Base-by-base conservation (phyloP, 2,888 invertebrate species). In the Steromphala cineraria region DNA sequence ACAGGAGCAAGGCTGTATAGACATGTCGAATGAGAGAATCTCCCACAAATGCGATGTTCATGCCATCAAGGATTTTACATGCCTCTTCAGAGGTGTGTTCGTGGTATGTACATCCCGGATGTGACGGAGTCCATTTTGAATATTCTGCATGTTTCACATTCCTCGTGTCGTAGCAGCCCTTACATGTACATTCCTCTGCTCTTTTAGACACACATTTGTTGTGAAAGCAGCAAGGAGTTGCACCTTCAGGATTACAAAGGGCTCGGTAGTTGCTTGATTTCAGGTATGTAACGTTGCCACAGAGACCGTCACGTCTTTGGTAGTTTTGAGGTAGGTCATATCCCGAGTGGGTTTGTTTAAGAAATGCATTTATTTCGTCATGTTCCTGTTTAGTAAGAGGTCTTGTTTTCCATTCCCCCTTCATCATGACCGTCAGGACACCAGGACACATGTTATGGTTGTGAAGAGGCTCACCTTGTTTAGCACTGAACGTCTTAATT, bases 11-110 rank as follows among this genome's bases (percentile, higher is more conserved):
- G 5, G 84, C 79, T 8, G 80, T 80, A 36, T 80, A 84, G 1
- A 84, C 79, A 28, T 84, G 82, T 15, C 84, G 71, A n/a, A 84
- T 52, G 52, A 81, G 77, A 10, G 84, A 84, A 74, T 84, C 84
- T 3, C 84, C 84, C 15, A 84, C 74, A 31, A 84, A 76, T 21
- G 75, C 77, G 28, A 84, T 56, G 7, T 81, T 82, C 36, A 46
- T 75, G 17, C 78, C 75, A 2, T 53, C 62, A 8, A 82, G 52
- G 40, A 84, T 36, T 0, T 19, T 3, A 24, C 84, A 84, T 7
- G 52, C 46, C 28, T 67, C 28, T 8, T 46, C 28, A n/a, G 13
- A 40, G 8, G 52, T 55, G 52, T 78, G 40, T 36, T 75, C 24
- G 46, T 21, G 17, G 53, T 75, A 36, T 55, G 62, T 24, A 36